Conservation (phyloP, 2,888 invertebrate genomes). For the Lomographa bimaculata region DNA sequence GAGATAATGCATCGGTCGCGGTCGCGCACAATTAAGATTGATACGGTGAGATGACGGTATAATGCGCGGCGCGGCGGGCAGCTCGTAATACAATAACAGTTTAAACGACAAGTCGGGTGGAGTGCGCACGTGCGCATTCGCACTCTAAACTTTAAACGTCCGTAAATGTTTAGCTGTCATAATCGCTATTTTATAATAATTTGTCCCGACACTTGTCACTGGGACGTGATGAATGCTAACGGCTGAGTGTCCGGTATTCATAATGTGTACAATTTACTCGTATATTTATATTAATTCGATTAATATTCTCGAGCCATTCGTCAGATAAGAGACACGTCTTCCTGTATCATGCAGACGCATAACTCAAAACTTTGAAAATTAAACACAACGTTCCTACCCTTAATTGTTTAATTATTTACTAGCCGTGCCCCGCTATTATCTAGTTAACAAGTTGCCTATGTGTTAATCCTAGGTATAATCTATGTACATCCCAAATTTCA, state of each 20-base stretch:
- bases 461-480: too few species aligned
- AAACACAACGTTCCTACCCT: too few species aligned
- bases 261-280: too few species aligned
- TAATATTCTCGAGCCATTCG: too few species aligned
- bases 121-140: conserved; percentile 17
- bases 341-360: too few species aligned
- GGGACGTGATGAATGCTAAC: neutral
- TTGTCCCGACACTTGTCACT: conserved; percentile 5
- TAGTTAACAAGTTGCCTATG: too few species aligned
- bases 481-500: too few species aligned
- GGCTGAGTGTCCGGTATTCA: neutral
- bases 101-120: conserved; percentile 27
- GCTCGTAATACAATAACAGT: conserved; percentile 32
- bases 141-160: conserved; percentile 1
- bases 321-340: too few species aligned
- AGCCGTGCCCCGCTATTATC: too few species aligned
- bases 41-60: conserved; percentile 71
- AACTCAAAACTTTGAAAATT: too few species aligned
- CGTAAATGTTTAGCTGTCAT: conserved; percentile 7
- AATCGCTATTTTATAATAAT: conserved; percentile 16
- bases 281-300: too few species aligned
- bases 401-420: too few species aligned
- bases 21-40: conserved; percentile 65
- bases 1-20: conserved; percentile 47
- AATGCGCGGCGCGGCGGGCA: conserved; percentile 51